Evolutionary conservation across 2,888 invertebrate species (phyloP).

Genomic region (Drosophila antonietae): DNA sequence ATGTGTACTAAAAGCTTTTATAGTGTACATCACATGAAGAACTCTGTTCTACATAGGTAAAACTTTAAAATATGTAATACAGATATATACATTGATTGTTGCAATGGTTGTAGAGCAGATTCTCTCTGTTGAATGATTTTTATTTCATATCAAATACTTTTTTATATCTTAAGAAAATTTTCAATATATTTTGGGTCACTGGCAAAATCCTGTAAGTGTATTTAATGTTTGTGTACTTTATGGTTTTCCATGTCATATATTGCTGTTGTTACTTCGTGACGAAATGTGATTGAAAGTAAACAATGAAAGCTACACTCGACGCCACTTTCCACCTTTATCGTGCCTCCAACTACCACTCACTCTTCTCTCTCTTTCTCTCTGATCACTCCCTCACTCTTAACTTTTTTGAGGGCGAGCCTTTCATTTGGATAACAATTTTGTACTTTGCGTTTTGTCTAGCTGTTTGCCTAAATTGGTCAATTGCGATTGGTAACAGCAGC

Average conservation of each 20-base stretch:
- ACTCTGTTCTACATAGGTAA: no score
- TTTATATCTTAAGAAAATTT: no score
- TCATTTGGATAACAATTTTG: constrained; percentile 77
- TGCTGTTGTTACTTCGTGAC: constrained; percentile 77
- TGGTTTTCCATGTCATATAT: constrained; percentile 63
- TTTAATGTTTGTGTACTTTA: constrained; percentile 1
- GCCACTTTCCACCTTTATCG: constrained; percentile 68
- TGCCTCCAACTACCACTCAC: constrained; percentile 30
- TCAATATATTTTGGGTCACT: no score
- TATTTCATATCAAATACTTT: no score
- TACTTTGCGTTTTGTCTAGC: constrained; percentile 69
- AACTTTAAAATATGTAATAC: no score
- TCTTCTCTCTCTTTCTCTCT: background rate
- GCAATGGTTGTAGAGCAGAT: no score
- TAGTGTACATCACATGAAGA: background rate
- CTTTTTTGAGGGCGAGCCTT: constrained; percentile 48
- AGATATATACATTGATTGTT: no score
- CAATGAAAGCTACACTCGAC: constrained; percentile 79
- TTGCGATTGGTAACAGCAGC: constrained; percentile 79
- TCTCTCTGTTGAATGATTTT: no score
- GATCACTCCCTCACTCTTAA: background rate
- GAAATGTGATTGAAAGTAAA: constrained; percentile 84
- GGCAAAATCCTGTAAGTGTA: background rate
- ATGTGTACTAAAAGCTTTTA: background rate
- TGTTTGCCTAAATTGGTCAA: constrained; percentile 80